Evolutionary conservation across 2,797 vertebrate genomes (phyloP).

Genomic region (Eulemur albifrons): DNA sequence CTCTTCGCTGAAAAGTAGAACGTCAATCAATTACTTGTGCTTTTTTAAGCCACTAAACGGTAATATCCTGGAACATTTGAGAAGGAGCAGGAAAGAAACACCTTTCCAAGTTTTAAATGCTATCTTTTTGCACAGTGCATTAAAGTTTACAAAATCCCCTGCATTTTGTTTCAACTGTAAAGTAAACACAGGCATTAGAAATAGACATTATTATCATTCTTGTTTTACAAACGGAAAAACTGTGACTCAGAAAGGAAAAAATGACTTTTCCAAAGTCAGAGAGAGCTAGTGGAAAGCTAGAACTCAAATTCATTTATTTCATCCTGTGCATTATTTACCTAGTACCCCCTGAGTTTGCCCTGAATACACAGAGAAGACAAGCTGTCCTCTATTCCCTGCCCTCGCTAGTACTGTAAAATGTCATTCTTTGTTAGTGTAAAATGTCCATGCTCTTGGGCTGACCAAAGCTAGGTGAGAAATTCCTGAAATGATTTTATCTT

Average conservation of each 20-base stretch:
- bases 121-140: background rate
- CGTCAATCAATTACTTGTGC: background rate
- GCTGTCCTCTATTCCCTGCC: fast-evolving
- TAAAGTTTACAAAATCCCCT: background rate
- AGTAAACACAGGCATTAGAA: background rate
- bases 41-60: background rate
- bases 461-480: background rate
- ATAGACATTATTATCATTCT: background rate
- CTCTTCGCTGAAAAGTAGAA: conserved; percentile 21
- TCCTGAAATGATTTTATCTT: background rate
- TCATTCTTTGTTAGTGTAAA: background rate
- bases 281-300: background rate
- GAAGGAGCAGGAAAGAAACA: background rate
- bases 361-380: background rate
- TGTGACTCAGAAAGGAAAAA: background rate
- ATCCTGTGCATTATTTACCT: background rate
- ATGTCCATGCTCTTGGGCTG: background rate
- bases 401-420: background rate
- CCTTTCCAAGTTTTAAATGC: background rate
- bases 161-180: background rate
- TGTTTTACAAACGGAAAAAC: background rate
- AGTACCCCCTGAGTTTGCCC: fast-evolving
- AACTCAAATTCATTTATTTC: background rate
- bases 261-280: background rate
- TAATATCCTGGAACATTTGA: background rate